Evolutionary conservation across 1,140 invertebrate genomes (phyloP).

Genomic region (Pomacea maculata): DNA sequence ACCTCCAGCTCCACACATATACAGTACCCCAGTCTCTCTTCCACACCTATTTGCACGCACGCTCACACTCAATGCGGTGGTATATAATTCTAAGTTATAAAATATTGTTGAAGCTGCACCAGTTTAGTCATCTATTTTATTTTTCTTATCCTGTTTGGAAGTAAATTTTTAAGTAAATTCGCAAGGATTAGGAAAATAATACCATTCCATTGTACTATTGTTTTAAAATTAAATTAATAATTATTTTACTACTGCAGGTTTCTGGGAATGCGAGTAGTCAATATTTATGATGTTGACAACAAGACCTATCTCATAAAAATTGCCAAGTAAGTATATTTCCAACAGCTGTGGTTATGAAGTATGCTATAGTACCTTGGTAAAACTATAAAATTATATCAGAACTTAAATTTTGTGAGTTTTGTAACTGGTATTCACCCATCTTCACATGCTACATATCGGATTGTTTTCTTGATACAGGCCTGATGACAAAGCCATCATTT

Average conservation of each 20-base stretch:
- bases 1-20: not conserved
- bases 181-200: too few relatives aligned
- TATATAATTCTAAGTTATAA: too few relatives aligned
- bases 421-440: not conserved
- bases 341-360: not conserved
- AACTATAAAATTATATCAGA: not conserved
- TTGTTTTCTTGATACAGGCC: slow-evolving; percentile 54
- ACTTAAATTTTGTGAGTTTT: not conserved
- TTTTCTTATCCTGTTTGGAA: too few relatives aligned
- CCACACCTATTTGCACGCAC: not conserved
- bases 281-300: slow-evolving; percentile 97
- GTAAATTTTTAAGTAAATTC: too few relatives aligned
- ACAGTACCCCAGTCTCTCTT: not conserved
- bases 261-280: slow-evolving; percentile 91
- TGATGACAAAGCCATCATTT: slow-evolving; percentile 82
- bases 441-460: not conserved
- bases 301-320: slow-evolving; percentile 96
- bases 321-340: slow-evolving; percentile 60
- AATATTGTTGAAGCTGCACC: too few relatives aligned
- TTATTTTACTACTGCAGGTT: slow-evolving; percentile 70
- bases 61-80: not conserved
- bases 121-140: too few relatives aligned
- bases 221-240: not conserved
- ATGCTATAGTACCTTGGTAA: not conserved
- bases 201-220: too few relatives aligned